Percentiles rank a stretch among this genome's conserved stretches.
phyloP scores from a whole-genome alignment of 2,797 vertebrate genomes.

The Sebastes ruberrimus region DNA sequence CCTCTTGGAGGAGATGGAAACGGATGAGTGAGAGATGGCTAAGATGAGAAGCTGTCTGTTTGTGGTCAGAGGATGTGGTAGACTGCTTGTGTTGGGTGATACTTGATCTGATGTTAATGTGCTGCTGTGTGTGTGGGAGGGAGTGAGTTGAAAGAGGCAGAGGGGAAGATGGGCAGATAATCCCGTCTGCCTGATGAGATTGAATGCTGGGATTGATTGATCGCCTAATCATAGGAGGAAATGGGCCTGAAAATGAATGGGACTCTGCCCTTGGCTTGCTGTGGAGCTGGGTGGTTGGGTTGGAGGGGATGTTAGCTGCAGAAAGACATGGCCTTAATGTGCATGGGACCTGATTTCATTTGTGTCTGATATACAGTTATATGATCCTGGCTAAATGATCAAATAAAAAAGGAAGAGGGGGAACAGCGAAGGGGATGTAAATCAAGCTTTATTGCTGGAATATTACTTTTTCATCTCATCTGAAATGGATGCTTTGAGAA shows the following conservation, averaged over 20 bases:
- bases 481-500: slow-evolving; percentile 84
- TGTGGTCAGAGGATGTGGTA: slow-evolving; percentile 83
- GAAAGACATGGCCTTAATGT: slow-evolving; percentile 88
- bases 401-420: slow-evolving; percentile 84
- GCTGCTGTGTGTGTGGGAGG: slow-evolving; percentile 77
- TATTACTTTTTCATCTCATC: slow-evolving; percentile 88
- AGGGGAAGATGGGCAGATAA: slow-evolving; percentile 88
- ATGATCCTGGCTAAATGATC: slow-evolving; percentile 89
- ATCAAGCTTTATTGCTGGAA: slow-evolving; percentile 88
- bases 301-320: slow-evolving; percentile 82
- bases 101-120: slow-evolving; percentile 91
- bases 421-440: slow-evolving; percentile 81
- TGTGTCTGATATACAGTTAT: slow-evolving; percentile 90
- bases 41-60: slow-evolving; percentile 81
- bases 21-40: slow-evolving; percentile 58
- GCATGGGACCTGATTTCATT: slow-evolving; percentile 88
- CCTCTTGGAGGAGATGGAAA: slow-evolving; percentile 59
- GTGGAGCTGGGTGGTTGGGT: slow-evolving; percentile 79
- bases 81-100: slow-evolving; percentile 82
- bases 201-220: slow-evolving; percentile 91
- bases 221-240: slow-evolving; percentile 91
- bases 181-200: slow-evolving; percentile 89
- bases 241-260: slow-evolving; percentile 92
- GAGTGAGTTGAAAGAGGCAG: slow-evolving; percentile 76
- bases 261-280: slow-evolving; percentile 88